Evolutionary conservation across 2,888 invertebrate species (phyloP).

Genomic region (Plagiodera versicolora): DNA sequence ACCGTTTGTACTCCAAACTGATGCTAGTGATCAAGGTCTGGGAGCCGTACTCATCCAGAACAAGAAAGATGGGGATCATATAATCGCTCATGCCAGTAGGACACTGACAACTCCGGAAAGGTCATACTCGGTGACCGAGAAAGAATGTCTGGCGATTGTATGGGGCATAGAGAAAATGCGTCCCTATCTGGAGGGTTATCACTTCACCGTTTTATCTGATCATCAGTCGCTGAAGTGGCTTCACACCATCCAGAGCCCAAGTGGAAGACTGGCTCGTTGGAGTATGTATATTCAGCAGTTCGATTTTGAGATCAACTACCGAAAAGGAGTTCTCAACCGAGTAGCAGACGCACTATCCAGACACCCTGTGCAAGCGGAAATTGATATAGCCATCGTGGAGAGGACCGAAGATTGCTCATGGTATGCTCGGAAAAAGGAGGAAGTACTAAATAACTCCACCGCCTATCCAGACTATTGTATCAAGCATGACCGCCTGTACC

Average conservation of each 20-base stretch:
- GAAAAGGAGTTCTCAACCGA: slow-evolving; percentile 28
- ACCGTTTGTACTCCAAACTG: slow-evolving; percentile 32
- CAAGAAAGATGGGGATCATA: slow-evolving; percentile 20
- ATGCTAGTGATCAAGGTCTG: slow-evolving; percentile 31
- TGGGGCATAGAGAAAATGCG: slow-evolving; percentile 36
- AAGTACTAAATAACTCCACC: neutral
- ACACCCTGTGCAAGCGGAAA: neutral
- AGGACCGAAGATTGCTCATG: neutral
- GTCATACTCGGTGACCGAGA: slow-evolving; percentile 34
- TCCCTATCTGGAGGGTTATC: slow-evolving; percentile 25
- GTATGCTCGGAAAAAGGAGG: neutral
- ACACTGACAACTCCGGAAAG: slow-evolving; percentile 20
- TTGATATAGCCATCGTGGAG: neutral
- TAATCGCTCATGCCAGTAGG: slow-evolving; percentile 31
- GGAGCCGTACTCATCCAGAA: slow-evolving; percentile 35
- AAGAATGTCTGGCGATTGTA: slow-evolving; percentile 38
- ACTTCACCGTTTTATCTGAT: slow-evolving; percentile 36
- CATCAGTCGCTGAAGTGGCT: slow-evolving; percentile 36
- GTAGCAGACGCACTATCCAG: no score
- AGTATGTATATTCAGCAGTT: slow-evolving; percentile 23
- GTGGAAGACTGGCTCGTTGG: slow-evolving; percentile 19
- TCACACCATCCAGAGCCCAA: slow-evolving; percentile 8
- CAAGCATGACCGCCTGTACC: slow-evolving; percentile 9
- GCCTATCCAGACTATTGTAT: slow-evolving; percentile 7
- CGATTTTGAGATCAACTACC: slow-evolving; percentile 30